Conservation (phyloP, 2,113 vertebrate species). For the Scortum barcoo region DNA sequence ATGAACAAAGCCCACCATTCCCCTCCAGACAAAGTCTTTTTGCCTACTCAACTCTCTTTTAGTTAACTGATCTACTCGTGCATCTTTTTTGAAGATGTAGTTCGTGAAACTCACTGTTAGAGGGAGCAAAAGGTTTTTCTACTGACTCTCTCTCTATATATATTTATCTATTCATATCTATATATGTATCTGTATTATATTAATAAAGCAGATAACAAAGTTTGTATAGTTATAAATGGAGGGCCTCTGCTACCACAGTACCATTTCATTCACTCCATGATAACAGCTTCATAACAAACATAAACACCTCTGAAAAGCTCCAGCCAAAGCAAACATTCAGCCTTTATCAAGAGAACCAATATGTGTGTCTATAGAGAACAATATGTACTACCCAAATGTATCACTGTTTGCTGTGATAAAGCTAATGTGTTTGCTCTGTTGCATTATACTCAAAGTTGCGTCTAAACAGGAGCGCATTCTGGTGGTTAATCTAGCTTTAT, state of each 20-base stretch:
- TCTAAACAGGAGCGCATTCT: conserved; percentile 14
- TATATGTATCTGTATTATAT: no score
- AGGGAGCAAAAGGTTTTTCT: neutral
- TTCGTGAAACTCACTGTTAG: neutral
- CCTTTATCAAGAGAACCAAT: neutral
- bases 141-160: no score
- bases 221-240: neutral
- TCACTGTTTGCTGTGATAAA: conserved; percentile 15
- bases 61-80: neutral
- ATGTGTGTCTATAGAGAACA: neutral
- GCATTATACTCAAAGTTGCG: conserved; percentile 14
- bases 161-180: no score
- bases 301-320: neutral
- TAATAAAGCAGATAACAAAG: neutral
- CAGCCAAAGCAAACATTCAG: neutral
- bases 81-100: neutral
- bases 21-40: neutral
- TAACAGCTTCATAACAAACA: conserved; percentile 14
- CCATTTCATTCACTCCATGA: neutral
- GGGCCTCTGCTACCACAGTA: no score
- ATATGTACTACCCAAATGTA: neutral
- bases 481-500: conserved; percentile 22
- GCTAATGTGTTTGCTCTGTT: conserved; percentile 43
- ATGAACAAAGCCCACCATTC: neutral
- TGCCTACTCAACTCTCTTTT: neutral